These are phyloP conservation scores for Tympanuchus pallidicinctus DNA, from an alignment of 2,113 vertebrate species.

Conservation along the genomic window DNA sequence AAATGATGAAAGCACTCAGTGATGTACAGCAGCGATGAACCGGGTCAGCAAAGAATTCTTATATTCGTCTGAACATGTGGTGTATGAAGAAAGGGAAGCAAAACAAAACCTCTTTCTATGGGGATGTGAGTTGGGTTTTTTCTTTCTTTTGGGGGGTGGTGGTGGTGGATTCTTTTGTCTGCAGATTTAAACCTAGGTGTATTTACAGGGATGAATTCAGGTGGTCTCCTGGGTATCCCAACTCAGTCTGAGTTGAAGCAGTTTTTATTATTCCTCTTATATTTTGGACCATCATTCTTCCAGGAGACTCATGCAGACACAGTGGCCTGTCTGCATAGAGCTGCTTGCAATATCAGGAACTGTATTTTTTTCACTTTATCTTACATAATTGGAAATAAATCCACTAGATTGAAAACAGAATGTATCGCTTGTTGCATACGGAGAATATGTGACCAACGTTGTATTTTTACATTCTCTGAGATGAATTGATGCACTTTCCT, in stretches of 20 bases:
- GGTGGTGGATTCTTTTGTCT: background rate
- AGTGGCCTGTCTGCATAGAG: background rate
- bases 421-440: conserved; percentile 5
- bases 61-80: background rate
- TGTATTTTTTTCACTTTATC: conserved; percentile 36
- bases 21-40: background rate
- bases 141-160: background rate
- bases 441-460: background rate
- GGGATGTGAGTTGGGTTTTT: background rate
- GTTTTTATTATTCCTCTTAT: background rate
- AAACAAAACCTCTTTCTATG: background rate
- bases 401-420: conserved; percentile 15
- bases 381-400: conserved; percentile 62
- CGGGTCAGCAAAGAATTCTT: background rate
- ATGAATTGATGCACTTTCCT: conserved; percentile 34
- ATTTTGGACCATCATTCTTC: background rate
- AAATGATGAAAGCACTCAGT: conserved; percentile 2
- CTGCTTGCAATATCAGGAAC: background rate
- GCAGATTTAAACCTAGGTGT: background rate
- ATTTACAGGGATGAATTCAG: background rate
- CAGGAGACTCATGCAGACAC: background rate
- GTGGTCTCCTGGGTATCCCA: background rate
- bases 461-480: conserved; percentile 47
- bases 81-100: background rate
- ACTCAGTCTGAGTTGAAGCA: background rate